phyloP scores from a whole-genome alignment of 2,888 invertebrate genomes.

The Strigamia crassipes region DNA sequence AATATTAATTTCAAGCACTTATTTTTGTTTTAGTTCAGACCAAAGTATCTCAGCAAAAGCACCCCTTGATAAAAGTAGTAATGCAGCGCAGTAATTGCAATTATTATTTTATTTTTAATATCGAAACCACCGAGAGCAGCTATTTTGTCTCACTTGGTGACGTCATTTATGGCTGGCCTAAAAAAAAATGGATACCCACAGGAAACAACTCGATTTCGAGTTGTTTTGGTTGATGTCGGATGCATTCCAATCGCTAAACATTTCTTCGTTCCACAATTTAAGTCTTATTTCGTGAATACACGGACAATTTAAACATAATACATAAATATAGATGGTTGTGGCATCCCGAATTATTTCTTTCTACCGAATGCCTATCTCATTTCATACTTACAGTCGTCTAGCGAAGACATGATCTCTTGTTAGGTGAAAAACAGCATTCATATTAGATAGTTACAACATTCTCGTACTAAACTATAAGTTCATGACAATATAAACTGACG shows the following conservation, averaged over 20 bases:
- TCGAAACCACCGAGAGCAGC: background rate
- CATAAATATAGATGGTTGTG: background rate
- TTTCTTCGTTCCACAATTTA: background rate
- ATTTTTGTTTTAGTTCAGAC: too few relatives aligned
- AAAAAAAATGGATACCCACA: background rate
- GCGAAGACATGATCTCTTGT: conserved; percentile 8
- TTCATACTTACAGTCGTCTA: conserved; percentile 16
- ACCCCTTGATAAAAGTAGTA: background rate
- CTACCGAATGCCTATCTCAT: background rate
- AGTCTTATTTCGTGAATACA: background rate
- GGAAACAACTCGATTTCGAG: background rate
- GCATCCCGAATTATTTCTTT: background rate
- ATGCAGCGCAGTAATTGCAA: background rate
- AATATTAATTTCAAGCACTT: too few relatives aligned
- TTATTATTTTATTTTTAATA: background rate
- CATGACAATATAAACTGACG: background rate
- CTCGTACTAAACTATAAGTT: background rate
- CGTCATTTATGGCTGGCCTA: background rate
- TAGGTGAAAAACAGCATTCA: background rate
- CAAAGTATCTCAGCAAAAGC: too few relatives aligned
- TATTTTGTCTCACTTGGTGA: background rate
- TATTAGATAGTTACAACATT: background rate
- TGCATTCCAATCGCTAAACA: background rate
- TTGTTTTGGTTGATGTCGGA: background rate
- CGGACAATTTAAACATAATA: background rate